Conservation (phyloP, 2,113 vertebrate genomes). For the Syngnathus scovelli region DNA sequence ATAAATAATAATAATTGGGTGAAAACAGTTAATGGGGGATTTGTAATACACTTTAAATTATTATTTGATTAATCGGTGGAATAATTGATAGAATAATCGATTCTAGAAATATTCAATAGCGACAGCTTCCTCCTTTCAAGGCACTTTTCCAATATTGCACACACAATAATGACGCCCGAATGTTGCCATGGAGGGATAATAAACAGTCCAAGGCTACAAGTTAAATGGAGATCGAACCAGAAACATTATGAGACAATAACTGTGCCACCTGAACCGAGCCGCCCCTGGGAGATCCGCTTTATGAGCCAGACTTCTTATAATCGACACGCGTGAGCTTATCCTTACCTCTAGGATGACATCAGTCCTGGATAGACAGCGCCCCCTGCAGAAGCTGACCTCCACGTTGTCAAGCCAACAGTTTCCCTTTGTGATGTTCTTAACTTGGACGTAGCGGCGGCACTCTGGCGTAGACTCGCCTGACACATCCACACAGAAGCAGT, state of each 20-base stretch:
- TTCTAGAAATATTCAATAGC: too few species aligned
- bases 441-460: constrained; percentile 74
- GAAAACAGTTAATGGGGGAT: too few species aligned
- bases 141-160: too few species aligned
- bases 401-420: constrained; percentile 78
- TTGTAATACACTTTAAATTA: too few species aligned
- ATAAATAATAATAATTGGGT: too few species aligned
- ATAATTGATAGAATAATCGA: too few species aligned
- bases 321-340: not conserved
- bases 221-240: not conserved
- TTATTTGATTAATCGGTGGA: too few species aligned
- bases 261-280: not conserved
- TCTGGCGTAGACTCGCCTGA: constrained; percentile 64
- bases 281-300: not conserved
- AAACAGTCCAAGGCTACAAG: not conserved
- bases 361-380: constrained; percentile 79
- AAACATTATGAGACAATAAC: not conserved
- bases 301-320: not conserved
- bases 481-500: not conserved
- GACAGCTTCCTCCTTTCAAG: too few species aligned
- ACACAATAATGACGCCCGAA: not conserved
- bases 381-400: constrained; percentile 82
- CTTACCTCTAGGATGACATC: constrained; percentile 81
- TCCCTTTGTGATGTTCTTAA: constrained; percentile 84
- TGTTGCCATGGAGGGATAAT: not conserved